Evolutionary conservation across 2,113 vertebrate genomes (phyloP), one percentile per base, ranked within the genome.

Genomic region (Formicarius rufipectus): DNA sequence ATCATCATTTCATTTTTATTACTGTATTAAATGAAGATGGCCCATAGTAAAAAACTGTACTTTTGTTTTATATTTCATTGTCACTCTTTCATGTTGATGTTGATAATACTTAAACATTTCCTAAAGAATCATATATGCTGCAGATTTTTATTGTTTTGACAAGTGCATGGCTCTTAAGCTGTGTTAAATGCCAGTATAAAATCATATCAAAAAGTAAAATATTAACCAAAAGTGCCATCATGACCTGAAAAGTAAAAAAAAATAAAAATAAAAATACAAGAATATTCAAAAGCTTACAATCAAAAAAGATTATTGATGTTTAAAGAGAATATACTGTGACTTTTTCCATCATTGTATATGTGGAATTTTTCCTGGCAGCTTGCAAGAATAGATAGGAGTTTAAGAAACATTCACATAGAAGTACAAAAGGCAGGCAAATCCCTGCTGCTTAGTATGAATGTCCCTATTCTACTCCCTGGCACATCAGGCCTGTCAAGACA

Each of bases 111-210:
- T 66, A 39, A 22, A 42, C 14, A 49, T 78, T 96, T 93, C 21
- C 63, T 14, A 53, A 13, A 80, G 94, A 94, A 77, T 49, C 30
- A 69, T 77, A 44, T 53, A 69, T 47, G 60, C 31, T 97, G 37
- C 42, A 93, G 55, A 82, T 94, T 96, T 95, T 89, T 77, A 84
- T 93, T 97, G 83, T 96, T 97, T 97, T 94, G 92, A 97, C 91
- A 97, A 91, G 76, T 80, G 62, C 67, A 89, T 45, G 87, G 80
- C 66, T 95, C 91, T 87, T 95, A 81, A 97, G 55, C 75, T 60
- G 66, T 84, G 49, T 42, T 97, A 94, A 98, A 97, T 97, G 92
- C 84, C 90, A 93, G 72, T 74, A 95, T 88, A 93, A 96, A 96
- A 42, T 16, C 53, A 56, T 63, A 96, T 96, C 80, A 95, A 95